Conservation (phyloP, 2,888 invertebrate species). For the Epinotia bilunana region DNA sequence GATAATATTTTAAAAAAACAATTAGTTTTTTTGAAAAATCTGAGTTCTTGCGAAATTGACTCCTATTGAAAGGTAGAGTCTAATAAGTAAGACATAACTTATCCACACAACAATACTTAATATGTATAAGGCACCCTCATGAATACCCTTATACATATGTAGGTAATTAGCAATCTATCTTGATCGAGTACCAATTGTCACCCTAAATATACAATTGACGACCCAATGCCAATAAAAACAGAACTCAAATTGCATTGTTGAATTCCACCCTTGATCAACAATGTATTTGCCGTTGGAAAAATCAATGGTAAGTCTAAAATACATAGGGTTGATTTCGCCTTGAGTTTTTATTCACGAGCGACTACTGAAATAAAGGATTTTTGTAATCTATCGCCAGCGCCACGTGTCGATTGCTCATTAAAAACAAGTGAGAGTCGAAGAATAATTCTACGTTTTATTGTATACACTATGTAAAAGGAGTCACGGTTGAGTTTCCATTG, state of each 20-base stretch:
- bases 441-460: neutral
- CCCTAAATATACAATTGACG: neutral
- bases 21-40: no score
- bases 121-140: constrained; percentile 7
- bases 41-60: neutral
- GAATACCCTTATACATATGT: neutral
- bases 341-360: neutral
- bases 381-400: constrained; percentile 25
- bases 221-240: constrained; percentile 4
- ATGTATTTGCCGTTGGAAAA: neutral
- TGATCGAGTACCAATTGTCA: constrained; percentile 18
- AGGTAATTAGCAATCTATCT: constrained; percentile 5
- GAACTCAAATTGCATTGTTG: neutral
- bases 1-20: no score
- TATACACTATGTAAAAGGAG: neutral
- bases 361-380: neutral
- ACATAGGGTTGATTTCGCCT: neutral
- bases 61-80: neutral
- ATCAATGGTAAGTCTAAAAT: neutral
- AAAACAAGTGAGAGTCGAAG: constrained; percentile 9
- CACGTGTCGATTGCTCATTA: constrained; percentile 29
- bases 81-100: neutral
- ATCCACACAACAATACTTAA: neutral
- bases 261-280: neutral
- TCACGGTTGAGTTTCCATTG: constrained; percentile 5